Percentiles rank a stretch among this genome's conserved stretches.
phyloP scores from a whole-genome alignment of 2,797 vertebrate species.

The Toxotes lorentzi region DNA sequence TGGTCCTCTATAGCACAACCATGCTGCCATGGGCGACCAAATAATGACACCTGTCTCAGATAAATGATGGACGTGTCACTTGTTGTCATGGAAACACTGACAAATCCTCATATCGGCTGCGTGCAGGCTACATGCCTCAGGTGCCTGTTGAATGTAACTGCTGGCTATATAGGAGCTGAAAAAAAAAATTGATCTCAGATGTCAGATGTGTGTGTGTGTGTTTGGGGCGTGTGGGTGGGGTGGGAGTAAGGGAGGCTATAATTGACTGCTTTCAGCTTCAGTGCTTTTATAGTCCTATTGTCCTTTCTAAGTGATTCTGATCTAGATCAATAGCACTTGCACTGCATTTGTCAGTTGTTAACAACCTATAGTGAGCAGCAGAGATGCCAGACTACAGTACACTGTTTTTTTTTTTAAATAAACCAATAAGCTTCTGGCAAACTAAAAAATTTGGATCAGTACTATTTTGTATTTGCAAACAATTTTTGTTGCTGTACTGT shows the following conservation, averaged over 20 bases:
- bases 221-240: background rate
- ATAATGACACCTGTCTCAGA: slow-evolving; percentile 42
- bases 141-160: slow-evolving; percentile 5
- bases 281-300: slow-evolving; percentile 12
- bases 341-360: slow-evolving; percentile 29
- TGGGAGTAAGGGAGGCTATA: background rate
- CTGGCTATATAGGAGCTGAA: background rate
- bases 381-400: slow-evolving; percentile 2
- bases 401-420: background rate
- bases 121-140: slow-evolving; percentile 25
- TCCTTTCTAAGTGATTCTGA: slow-evolving; percentile 32
- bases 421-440: background rate
- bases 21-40: slow-evolving; percentile 28
- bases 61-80: slow-evolving; percentile 23
- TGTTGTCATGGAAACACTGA: slow-evolving; percentile 31
- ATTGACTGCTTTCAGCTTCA: slow-evolving; percentile 4
- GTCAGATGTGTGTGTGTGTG: slow-evolving; percentile 10
- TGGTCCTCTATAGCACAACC: background rate
- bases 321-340: slow-evolving; percentile 37
- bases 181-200: slow-evolving; percentile 29
- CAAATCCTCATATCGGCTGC: slow-evolving; percentile 11
- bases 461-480: background rate
- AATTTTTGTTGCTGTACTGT: background rate
- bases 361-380: slow-evolving; percentile 8
- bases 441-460: slow-evolving; percentile 23